Base-by-base conservation (phyloP, 2,797 vertebrate species). In the Pangasius sanitwongsei region DNA sequence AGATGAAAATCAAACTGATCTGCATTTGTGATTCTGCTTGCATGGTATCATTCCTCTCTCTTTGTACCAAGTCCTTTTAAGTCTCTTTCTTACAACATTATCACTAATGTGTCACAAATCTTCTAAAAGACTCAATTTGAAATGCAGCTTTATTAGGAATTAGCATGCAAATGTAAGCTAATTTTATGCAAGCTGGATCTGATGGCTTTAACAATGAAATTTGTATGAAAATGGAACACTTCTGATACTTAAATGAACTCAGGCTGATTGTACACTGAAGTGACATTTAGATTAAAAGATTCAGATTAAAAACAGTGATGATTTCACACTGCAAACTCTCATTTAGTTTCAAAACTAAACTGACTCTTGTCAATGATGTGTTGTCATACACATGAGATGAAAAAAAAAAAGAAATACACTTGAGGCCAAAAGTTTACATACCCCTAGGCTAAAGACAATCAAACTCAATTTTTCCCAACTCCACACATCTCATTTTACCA, bases 1-100 rank as follows among this genome's bases (percentile, higher is more conserved):
- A 83, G 59, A 44, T 44, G 59, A 18, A 83, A 83, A 83, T 83
- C 81, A 44, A 63, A 63, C 57, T 41, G 55, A 61, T 59, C 31
- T 59, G 55, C 41, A 57, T 61, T 59, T 25, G 34, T 59, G 81
- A 63, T 83, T 28, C 80, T 44, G 37, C 12, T 83, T 8, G 28
- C 20, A 13, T 28, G 2, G 37, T 44, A 37, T 63, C 81, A 44
- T 18, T 44, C 81, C 13, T 63, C 25, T 61, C 20, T 4, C 55
- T 59, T 81, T 59, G 20, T 81, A 37, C 20, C 9, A 2, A 82
- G 0, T 61, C 2, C 55, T 82, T 61, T 41, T 28, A 41, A 41
- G 34, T 83, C 20, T 61, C 9, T 44, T 16, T 83, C 41, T 18
- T 65, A 48, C 59, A 83, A 61, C 9, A 82, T 37, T 12, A 9